Evolutionary conservation across 2,113 vertebrate species (phyloP).

Genomic region (Halcyon malimbica): DNA sequence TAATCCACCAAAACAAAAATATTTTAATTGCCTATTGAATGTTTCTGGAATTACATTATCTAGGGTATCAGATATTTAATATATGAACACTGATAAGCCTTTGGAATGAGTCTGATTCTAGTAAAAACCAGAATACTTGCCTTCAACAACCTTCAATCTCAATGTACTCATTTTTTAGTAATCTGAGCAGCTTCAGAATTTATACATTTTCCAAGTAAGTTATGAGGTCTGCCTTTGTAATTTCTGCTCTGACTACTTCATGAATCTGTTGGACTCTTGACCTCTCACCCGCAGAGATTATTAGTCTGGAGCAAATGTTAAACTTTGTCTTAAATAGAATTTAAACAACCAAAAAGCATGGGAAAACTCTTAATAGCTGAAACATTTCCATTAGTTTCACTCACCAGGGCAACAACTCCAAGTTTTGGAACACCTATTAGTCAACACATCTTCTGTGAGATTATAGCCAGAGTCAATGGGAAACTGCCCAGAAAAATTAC

Average conservation of each 20-base stretch:
- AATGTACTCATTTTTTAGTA: background rate
- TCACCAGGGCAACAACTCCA: background rate
- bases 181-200: background rate
- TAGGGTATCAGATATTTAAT: background rate
- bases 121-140: background rate
- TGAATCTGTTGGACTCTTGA: background rate
- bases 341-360: background rate
- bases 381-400: background rate
- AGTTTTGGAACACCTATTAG: background rate
- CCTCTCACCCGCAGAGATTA: background rate
- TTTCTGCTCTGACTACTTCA: background rate
- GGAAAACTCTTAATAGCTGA: background rate
- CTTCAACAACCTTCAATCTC: background rate
- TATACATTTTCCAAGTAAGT: background rate
- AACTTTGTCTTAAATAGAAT: background rate
- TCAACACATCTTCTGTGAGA: background rate
- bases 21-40: background rate
- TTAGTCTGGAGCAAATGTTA: background rate
- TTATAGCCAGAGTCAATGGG: background rate
- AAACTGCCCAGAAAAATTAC: background rate
- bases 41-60: background rate
- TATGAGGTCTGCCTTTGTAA: background rate
- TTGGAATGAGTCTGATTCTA: background rate
- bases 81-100: background rate
- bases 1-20: background rate